These are phyloP conservation scores for Rousettus madagascariensis DNA, from an alignment of 2,797 vertebrate species.

Conservation along the genomic window DNA sequence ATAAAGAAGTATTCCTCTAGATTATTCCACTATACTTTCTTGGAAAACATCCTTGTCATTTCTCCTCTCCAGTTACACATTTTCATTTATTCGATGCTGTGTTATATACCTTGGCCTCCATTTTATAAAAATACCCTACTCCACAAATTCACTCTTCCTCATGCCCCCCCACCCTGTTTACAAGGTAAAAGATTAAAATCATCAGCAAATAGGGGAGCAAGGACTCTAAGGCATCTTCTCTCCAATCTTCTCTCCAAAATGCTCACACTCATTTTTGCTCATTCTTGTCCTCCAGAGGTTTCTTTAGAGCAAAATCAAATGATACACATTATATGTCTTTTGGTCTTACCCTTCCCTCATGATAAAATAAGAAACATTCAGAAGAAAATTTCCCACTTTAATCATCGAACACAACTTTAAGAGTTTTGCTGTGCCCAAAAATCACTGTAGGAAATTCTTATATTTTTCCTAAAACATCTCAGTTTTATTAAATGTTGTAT, in stretches of 20 bases:
- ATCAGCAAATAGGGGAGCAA: not conserved
- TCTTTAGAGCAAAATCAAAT: not conserved
- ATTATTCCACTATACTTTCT: not conserved
- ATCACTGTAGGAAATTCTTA: not conserved
- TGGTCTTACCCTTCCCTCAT: not conserved
- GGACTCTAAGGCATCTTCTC: not conserved
- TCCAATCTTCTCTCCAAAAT: not conserved
- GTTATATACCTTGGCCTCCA: not conserved
- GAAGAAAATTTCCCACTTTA: not conserved
- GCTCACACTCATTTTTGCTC: not conserved
- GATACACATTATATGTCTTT: not conserved
- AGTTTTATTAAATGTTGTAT: not conserved
- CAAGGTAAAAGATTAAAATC: not conserved
- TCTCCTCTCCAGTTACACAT: not conserved
- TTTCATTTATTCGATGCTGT: not conserved
- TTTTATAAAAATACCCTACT: not conserved
- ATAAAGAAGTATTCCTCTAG: not conserved
- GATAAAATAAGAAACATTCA: not conserved
- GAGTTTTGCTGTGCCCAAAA: not conserved
- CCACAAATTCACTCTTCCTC: slow-evolving; percentile 35
- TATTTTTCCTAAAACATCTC: not conserved
- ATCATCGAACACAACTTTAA: not conserved
- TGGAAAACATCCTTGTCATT: not conserved
- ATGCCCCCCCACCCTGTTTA: slow-evolving; percentile 52
- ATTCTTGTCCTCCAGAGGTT: not conserved